These are phyloP conservation scores for Oncopeltus fasciatus DNA, from an alignment of 1,140 invertebrate species.

Conservation along the genomic window DNA sequence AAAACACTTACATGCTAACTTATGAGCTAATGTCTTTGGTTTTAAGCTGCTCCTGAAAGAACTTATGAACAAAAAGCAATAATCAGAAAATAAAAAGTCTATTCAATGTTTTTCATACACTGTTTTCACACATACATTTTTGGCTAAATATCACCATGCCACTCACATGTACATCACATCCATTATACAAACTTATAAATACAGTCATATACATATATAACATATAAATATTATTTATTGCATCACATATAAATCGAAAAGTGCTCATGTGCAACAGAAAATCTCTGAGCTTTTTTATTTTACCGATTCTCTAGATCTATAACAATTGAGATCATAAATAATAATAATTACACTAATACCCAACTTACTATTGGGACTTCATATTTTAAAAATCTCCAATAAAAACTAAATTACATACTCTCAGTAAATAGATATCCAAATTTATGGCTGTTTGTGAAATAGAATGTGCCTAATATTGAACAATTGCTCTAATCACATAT, in stretches of 20 bases:
- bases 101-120: neutral
- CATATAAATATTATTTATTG: neutral
- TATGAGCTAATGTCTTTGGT: constrained; percentile 7
- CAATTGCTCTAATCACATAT: too few species aligned
- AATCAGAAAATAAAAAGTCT: neutral
- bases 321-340: neutral
- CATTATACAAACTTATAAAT: neutral
- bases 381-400: too few species aligned
- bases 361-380: neutral
- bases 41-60: constrained; percentile 1
- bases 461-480: too few species aligned
- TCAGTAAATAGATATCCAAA: too few species aligned
- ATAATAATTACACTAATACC: neutral
- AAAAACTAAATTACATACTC: too few species aligned
- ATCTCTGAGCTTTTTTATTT: neutral
- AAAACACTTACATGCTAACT: neutral
- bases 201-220: neutral
- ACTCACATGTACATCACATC: neutral
- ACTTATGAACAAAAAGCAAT: neutral
- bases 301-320: neutral
- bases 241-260: neutral
- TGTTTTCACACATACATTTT: neutral
- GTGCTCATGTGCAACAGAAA: constrained; percentile 1
- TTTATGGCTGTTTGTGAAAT: too few species aligned
- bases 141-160: neutral